phyloP scores from a whole-genome alignment of 2,888 invertebrate genomes.

The Craniophora ligustri region DNA sequence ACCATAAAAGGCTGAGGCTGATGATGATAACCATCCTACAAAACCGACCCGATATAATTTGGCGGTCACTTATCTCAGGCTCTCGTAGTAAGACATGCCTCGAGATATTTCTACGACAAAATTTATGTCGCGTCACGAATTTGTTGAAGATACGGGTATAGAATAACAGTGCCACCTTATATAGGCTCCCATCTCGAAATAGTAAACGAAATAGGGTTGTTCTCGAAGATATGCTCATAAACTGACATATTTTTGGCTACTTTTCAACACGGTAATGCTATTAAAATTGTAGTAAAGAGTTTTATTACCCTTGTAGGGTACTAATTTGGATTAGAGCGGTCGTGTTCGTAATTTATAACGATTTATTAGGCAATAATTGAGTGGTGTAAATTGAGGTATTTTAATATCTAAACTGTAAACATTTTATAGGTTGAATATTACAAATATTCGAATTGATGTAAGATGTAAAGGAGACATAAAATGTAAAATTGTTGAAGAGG shows the following conservation, averaged over 20 bases:
- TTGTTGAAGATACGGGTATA: no score
- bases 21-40: no score
- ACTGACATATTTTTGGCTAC: background rate
- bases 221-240: background rate
- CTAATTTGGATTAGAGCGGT: conserved; percentile 14
- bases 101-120: no score
- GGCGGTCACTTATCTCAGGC: no score
- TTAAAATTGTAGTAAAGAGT: conserved; percentile 19
- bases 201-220: background rate
- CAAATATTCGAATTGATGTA: no score
- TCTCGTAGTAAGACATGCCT: no score
- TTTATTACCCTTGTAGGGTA: conserved; percentile 21
- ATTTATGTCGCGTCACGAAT: no score
- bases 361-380: conserved; percentile 20
- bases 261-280: conserved; percentile 17
- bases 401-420: conserved; percentile 1
- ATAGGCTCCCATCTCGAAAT: background rate
- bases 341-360: conserved; percentile 16
- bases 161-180: no score
- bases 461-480: no score
- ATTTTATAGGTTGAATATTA: background rate
- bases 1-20: no score
- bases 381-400: conserved; percentile 11
- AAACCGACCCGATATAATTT: no score
- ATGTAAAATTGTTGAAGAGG: no score